phyloP scores from a whole-genome alignment of 2,888 invertebrate genomes.

The Pyrocoelia pectoralis region DNA sequence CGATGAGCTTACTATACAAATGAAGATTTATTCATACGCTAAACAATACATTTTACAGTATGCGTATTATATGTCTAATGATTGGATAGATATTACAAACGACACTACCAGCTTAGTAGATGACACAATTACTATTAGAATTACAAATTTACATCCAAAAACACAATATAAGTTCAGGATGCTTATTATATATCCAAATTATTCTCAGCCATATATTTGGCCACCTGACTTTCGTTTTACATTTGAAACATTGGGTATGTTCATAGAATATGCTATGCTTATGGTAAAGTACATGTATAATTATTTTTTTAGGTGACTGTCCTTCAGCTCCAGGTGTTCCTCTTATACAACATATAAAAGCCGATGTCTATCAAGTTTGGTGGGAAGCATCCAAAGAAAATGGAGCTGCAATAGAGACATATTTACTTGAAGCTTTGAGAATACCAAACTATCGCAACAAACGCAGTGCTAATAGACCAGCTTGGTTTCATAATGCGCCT shows the following conservation, averaged over 20 bases:
- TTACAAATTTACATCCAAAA: slow-evolving; percentile 70
- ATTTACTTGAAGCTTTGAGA: slow-evolving; percentile 75
- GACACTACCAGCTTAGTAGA: slow-evolving; percentile 42
- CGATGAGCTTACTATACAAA: slow-evolving; percentile 70
- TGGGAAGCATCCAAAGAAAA: slow-evolving; percentile 83
- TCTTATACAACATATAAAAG: slow-evolving; percentile 74
- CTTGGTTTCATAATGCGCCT: slow-evolving; percentile 57
- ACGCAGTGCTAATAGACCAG: slow-evolving; percentile 53
- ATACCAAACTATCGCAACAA: slow-evolving; percentile 52
- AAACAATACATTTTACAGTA: slow-evolving; percentile 62
- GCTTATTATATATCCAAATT: slow-evolving; percentile 68
- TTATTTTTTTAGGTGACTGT: slow-evolving; percentile 68
- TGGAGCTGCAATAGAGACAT: slow-evolving; percentile 77
- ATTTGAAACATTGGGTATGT: slow-evolving; percentile 78
- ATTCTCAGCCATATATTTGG: slow-evolving; percentile 72
- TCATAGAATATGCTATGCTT: slow-evolving; percentile 63
- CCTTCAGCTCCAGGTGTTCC: slow-evolving; percentile 83
- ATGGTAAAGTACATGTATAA: background rate
- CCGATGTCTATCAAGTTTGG: slow-evolving; percentile 77
- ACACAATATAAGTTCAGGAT: slow-evolving; percentile 81
- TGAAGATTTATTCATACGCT: slow-evolving; percentile 69
- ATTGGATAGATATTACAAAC: slow-evolving; percentile 54
- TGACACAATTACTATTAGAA: slow-evolving; percentile 50
- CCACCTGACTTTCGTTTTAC: slow-evolving; percentile 74
- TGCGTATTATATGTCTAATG: slow-evolving; percentile 59